Evolutionary conservation across 2,113 vertebrate species (phyloP).

Genomic region (Chauna torquata): DNA sequence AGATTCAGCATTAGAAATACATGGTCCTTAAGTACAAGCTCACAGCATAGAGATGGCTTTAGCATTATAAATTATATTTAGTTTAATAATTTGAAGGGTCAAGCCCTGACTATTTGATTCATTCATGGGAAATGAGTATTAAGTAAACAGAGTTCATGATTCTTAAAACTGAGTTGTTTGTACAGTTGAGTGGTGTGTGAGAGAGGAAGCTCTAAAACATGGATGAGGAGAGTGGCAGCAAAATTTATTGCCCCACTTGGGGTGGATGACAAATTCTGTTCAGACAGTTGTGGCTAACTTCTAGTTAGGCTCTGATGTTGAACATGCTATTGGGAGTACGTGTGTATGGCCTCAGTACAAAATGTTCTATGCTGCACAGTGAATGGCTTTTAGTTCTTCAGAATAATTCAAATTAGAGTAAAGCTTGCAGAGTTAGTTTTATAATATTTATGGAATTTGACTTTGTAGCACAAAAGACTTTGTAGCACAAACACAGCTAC

Average conservation of each 20-base stretch:
- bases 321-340: not conserved
- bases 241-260: not conserved
- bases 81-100: not conserved
- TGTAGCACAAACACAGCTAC: not conserved
- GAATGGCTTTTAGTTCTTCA: not conserved
- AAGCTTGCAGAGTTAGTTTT: not conserved
- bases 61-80: not conserved
- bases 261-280: not conserved
- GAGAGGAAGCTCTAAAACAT: not conserved
- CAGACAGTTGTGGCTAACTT: not conserved
- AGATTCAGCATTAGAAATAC: not conserved
- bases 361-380: not conserved
- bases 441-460: not conserved
- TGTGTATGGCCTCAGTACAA: not conserved
- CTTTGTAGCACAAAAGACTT: not conserved
- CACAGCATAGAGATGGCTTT: not conserved
- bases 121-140: not conserved
- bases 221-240: not conserved
- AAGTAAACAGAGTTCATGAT: not conserved
- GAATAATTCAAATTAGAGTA: not conserved
- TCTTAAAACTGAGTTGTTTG: not conserved
- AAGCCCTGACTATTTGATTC: not conserved
- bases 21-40: not conserved
- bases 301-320: not conserved
- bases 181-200: not conserved